Evolutionary conservation across 64 coral and sea anemone genomes (phyloP), one percentile per base, ranked within the genome.

Genomic region (Stichodactyla mertensii): DNA sequence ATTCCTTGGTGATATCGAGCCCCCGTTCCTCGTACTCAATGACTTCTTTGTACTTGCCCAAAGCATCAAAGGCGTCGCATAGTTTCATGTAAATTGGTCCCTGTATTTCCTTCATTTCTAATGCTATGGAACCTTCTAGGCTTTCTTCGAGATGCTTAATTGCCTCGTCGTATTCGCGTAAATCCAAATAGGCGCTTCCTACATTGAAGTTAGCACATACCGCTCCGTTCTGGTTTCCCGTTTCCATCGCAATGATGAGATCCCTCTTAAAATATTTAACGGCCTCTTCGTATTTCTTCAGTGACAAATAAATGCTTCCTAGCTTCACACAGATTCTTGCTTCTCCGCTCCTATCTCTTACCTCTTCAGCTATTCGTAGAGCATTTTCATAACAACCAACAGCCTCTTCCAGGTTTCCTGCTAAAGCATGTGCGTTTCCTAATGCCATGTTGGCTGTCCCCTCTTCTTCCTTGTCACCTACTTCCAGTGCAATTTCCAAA

Each of bases 81-180:
- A 86, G n/a, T 20, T 57, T 84, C 57, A 66, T 64, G 61, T 59
- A 66, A n/a, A 27, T 77, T 83, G 11, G 52, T 12, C 64, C 87
- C 79, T 83, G 26, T 61, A 31, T 26, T 15, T 71, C 61, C 82
- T 51, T 92, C 27, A 57, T 62, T 53, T 66, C 22, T 23, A 70
- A 19, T 45, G 55, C 28, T 55, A 20, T 77, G 52, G 78, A 66
- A 16, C 77, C 84, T n/a, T 54, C 45, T 52, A 92, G n/a, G 20
- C 52, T 19, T 55, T 84, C 64, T 83, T 92, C 86, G 26, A 59
- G 57, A 84, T 77, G 86, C 23, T 87, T 56, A 18, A 84, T 52
- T 53, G 62, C 52, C 52, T 92, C 83, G 4, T 87, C n/a, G 8
- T 78, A n/a, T 18, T 78, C n/a, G 9, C 79, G 36, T 0, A 77